Base-by-base conservation (phyloP, 2,113 vertebrate genomes). In the Erythrocebus patas region DNA sequence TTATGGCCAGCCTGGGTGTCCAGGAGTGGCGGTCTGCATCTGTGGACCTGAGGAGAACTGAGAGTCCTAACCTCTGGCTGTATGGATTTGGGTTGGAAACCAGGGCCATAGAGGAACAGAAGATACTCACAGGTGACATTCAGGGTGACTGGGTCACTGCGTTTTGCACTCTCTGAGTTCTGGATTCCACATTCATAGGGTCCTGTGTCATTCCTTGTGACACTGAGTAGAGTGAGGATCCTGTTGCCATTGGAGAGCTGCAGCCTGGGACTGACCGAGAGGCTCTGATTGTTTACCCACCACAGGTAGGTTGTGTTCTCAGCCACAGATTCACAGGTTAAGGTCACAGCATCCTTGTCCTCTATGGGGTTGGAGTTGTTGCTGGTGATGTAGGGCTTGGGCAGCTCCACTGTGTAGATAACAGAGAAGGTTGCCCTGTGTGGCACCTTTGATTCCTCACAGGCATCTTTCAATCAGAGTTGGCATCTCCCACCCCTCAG, bases 101-200 rank as follows among this genome's bases (percentile, higher is more conserved):
- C 14, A 2, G 23, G 40, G 16, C 8, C 43, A 72, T 0, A 0
- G 25, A 25, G 55, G 18, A 70, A 43, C 3, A 59, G 40, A 87
- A 35, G 12, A 75, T 97, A 98, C 97, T 98, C 83, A 98, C 96
- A 95, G 92, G 13, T 2, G 45, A 98, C 23, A 52, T 89, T 76
- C 78, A 98, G 78, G 32, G 1, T 32, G 79, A 96, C 8, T 6
- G 72, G 38, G 20, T 75, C 23, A 14, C 72, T 75, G 72, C 1
- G 22, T 2, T 23, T 40, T 0, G 20, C 20, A 22, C 20, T 72
- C n/a, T 22, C 70, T 40, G 70, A 4, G n/a, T 22, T 40, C n/a
- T 40, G 70, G 8, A 72, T 72, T 38, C 0, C 70, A 72, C 70
- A 72, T 2, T 23, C n/a, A 72, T 38, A 72, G n/a, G n/a, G 2